Evolutionary conservation across 1,140 invertebrate species (phyloP).

Genomic region (Doryteuthis pealeii): DNA sequence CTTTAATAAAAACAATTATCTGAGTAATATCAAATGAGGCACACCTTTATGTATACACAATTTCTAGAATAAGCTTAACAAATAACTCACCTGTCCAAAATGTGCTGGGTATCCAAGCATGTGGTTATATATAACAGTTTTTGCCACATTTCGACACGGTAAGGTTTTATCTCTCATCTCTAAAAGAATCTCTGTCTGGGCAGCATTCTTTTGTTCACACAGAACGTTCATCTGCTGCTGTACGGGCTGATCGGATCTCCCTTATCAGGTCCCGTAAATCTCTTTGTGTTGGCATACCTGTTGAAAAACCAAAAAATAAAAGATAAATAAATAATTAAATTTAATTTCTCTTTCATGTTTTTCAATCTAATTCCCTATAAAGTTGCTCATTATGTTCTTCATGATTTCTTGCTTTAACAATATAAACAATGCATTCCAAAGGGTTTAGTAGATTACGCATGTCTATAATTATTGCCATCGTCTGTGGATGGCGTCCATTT

Average conservation of each 20-base stretch:
- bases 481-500: no score
- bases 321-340: no score
- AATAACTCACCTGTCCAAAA: conserved; percentile 81
- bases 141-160: conserved; percentile 99
- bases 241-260: conserved; percentile 95
- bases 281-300: conserved; percentile 55
- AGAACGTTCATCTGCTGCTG: conserved; percentile 95
- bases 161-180: conserved; percentile 97
- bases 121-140: conserved; percentile 98
- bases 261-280: conserved; percentile 75
- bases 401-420: no score
- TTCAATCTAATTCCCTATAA: no score
- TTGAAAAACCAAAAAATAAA: not conserved
- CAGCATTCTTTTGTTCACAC: conserved; percentile 99
- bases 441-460: no score
- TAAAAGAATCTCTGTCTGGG: conserved; percentile 94
- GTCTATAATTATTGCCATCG: no score
- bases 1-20: no score
- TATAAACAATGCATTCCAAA: no score
- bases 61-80: not conserved
- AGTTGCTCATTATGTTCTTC: no score
- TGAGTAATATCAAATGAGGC: no score
- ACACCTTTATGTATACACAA: not conserved
- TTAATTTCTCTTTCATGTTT: no score
- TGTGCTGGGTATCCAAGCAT: conserved; percentile 99